Conservation (phyloP, 2,888 invertebrate genomes). For the Eupeodes latifasciatus region DNA sequence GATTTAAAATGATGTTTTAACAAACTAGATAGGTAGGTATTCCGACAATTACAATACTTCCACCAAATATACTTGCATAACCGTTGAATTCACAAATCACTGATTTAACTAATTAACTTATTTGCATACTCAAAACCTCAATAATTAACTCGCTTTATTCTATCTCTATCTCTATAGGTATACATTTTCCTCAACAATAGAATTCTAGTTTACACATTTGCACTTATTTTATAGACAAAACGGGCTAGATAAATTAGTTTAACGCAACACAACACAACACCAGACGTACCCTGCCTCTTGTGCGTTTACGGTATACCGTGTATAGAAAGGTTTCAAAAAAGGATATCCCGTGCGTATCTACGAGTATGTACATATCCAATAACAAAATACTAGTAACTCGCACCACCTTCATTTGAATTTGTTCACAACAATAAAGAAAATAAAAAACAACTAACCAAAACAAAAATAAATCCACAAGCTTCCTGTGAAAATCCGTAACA, state of each 20-base stretch:
- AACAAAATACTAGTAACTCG: background rate
- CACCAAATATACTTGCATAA: background rate
- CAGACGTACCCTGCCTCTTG: no score
- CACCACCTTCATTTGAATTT: background rate
- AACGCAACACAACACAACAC: no score
- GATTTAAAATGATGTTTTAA: no score
- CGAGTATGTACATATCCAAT: background rate
- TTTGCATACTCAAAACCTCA: background rate
- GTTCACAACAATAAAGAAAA: background rate
- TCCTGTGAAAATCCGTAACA: background rate
- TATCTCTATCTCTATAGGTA: background rate
- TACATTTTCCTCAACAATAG: background rate
- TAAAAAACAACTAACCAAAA: background rate
- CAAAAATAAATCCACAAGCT: background rate
- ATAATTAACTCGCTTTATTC: background rate
- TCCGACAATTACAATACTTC: background rate
- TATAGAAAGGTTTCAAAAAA: no score
- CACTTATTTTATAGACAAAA: no score
- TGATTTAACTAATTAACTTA: background rate
- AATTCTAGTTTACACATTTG: background rate
- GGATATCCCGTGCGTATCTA: no score
- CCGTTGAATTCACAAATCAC: background rate
- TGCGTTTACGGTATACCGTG: no score
- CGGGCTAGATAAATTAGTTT: no score
- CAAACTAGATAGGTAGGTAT: background rate